Evolutionary conservation across 2,888 invertebrate genomes (phyloP).

Genomic region (Acheta domesticus): DNA sequence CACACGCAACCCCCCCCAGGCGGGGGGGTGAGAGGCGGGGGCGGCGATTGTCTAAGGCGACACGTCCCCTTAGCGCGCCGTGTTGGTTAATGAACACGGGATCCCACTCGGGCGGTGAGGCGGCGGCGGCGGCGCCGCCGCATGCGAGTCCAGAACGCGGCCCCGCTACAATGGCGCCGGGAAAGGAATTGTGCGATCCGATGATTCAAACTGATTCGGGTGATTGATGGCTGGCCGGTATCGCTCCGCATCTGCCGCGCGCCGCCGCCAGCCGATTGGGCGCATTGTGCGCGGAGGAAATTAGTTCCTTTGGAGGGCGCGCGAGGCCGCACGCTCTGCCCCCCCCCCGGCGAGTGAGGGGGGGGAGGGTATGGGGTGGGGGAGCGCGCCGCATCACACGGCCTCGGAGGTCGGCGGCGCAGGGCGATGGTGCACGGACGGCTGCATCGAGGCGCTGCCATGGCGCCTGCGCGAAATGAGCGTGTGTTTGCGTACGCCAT

Average conservation of each 20-base stretch:
- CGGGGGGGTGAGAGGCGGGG: background rate
- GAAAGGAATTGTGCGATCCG: constrained; percentile 18
- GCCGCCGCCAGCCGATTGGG: background rate
- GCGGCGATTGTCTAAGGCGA: background rate
- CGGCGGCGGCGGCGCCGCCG: background rate
- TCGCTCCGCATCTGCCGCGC: background rate
- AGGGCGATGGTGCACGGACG: too few relatives aligned
- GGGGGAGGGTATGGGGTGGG: too few relatives aligned
- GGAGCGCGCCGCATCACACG: too few relatives aligned
- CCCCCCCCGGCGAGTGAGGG: background rate
- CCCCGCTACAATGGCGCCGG: background rate
- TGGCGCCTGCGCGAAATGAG: too few relatives aligned
- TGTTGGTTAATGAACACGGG: background rate
- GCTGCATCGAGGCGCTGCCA: too few relatives aligned
- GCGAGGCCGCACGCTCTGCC: background rate
- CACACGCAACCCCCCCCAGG: background rate
- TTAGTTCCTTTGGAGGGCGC: constrained; percentile 18
- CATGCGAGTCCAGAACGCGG: background rate
- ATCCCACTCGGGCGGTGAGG: background rate
- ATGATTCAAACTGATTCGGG: constrained; percentile 18
- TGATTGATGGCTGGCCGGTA: constrained; percentile 18
- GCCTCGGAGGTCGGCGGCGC: too few relatives aligned
- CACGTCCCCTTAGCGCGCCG: background rate
- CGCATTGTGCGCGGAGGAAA: constrained; percentile 18
- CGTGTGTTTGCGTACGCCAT: too few relatives aligned